Conservation (phyloP, 2,888 invertebrate genomes). For the Isoperla grammatica region DNA sequence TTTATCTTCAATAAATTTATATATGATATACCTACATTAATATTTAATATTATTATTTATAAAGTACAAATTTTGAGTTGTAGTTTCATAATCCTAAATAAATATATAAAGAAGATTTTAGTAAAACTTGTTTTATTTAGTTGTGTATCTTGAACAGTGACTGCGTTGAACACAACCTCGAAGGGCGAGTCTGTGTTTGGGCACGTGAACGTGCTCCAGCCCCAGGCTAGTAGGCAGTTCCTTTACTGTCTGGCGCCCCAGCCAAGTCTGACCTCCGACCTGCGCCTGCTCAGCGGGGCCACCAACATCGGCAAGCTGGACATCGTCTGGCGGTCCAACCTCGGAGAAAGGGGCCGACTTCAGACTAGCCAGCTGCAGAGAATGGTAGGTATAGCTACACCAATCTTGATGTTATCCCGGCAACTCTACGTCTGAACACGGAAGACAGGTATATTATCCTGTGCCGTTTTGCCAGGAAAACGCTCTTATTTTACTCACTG, state of each 20-base stretch:
- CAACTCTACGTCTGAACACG: no score
- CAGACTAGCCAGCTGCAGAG: slow-evolving; percentile 94
- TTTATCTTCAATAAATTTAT: no score
- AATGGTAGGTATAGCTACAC: slow-evolving; percentile 53
- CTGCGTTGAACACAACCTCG: slow-evolving; percentile 62
- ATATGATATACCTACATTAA: no score
- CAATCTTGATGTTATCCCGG: neutral
- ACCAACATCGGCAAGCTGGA: slow-evolving; percentile 94
- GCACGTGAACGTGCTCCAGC: slow-evolving; percentile 72
- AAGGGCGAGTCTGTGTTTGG: slow-evolving; percentile 70
- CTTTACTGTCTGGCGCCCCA: slow-evolving; percentile 86
- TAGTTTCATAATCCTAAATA: no score
- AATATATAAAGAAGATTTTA: no score
- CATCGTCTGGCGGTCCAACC: slow-evolving; percentile 95
- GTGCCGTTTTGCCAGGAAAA: no score
- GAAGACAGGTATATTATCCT: no score
- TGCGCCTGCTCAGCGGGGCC: slow-evolving; percentile 71
- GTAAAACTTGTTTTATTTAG: no score
- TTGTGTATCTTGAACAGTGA: slow-evolving; percentile 45
- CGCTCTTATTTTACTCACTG: no score
- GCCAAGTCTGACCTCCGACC: slow-evolving; percentile 66
- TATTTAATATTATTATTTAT: no score
- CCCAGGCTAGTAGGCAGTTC: slow-evolving; percentile 90
- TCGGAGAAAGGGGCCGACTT: slow-evolving; percentile 93
- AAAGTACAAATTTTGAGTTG: no score